Base-by-base conservation (phyloP, 2,113 vertebrate species). In the Microcebus ravelobensis region DNA sequence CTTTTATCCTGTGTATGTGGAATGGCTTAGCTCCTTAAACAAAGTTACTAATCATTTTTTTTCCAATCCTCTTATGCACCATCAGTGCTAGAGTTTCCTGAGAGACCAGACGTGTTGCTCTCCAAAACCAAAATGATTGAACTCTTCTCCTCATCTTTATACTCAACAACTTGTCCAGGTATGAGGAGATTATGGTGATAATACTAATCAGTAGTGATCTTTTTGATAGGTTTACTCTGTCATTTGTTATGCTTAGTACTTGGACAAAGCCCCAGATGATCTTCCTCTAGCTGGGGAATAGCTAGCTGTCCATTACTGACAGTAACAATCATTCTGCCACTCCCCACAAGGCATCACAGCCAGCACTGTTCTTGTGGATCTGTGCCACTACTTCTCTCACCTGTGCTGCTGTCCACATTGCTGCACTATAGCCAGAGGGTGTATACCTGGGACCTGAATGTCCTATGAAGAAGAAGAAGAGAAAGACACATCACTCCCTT, bases 181-280 rank as follows among this genome's bases (percentile, higher is more conserved):
- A 2, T 63, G 23, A 89, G 21, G n/a, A 55, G 1, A 42, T 74
- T 50, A 48, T 0, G 79, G 10, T 23, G 57, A 59, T 59, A 59
- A 59, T 23, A 59, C 57, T 59, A 59, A 21, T 31, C 17, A 1
- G 8, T 87, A 15, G 57, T 0, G 34, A 67, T 65, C 63, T 25
- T 86, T 95, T 67, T 55, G 21, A 29, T 82, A 14, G 52, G 48
- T 48, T 91, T 29, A 52, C 67, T 59, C 25, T 94, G 68, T 20
- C 65, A 9, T 73, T 29, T 67, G 25, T 11, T 48, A 80, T 10
- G 23, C 2, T 82, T 77, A 27, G 31, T 15, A 48, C 5, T 68
- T 36, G 59, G 55, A 25, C 7, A 63, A 45, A 93, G 15, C 12
- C 42, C 21, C 31, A 55, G 6, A 25, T 10, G 7, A 15, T 80